These are phyloP conservation scores for Heliconius hermathena DNA, from an alignment of 1,140 invertebrate genomes.

Conservation along the genomic window DNA sequence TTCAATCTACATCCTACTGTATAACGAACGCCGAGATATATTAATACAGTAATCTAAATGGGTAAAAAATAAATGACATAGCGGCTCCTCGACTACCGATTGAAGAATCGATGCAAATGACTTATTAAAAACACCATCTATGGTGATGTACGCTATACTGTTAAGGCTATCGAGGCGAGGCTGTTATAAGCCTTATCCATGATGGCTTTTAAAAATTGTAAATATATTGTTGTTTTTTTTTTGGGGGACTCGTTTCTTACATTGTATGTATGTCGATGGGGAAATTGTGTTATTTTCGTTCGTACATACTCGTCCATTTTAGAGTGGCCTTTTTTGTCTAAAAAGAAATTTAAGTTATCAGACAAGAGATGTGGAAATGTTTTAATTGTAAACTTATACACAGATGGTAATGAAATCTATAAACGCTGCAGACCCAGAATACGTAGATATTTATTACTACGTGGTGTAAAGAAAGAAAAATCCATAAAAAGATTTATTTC, in stretches of 20 bases:
- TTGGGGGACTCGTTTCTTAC: background rate
- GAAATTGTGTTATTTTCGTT: too few relatives aligned
- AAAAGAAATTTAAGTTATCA: too few relatives aligned
- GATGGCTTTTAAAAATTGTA: background rate
- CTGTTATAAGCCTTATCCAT: background rate
- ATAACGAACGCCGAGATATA: conserved; percentile 37
- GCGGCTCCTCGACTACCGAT: conserved; percentile 39
- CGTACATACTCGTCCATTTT: too few relatives aligned
- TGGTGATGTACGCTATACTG: background rate
- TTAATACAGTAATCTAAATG: conserved; percentile 47
- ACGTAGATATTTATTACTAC: too few relatives aligned
- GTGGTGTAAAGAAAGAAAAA: too few relatives aligned
- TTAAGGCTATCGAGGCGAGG: conserved; percentile 10
- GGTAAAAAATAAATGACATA: conserved; percentile 56
- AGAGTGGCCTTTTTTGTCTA: too few relatives aligned
- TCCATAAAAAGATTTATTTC: too few relatives aligned
- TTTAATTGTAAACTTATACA: too few relatives aligned
- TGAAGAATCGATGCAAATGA: conserved; percentile 49
- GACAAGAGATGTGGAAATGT: too few relatives aligned
- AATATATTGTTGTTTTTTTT: background rate
- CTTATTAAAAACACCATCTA: conserved; percentile 48
- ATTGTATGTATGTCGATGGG: too few relatives aligned
- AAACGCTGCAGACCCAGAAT: too few relatives aligned
- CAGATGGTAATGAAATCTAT: too few relatives aligned
- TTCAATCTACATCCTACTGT: conserved; percentile 30